Conservation (phyloP, 1,140 invertebrate species). For the Zaprionus ornatus region DNA sequence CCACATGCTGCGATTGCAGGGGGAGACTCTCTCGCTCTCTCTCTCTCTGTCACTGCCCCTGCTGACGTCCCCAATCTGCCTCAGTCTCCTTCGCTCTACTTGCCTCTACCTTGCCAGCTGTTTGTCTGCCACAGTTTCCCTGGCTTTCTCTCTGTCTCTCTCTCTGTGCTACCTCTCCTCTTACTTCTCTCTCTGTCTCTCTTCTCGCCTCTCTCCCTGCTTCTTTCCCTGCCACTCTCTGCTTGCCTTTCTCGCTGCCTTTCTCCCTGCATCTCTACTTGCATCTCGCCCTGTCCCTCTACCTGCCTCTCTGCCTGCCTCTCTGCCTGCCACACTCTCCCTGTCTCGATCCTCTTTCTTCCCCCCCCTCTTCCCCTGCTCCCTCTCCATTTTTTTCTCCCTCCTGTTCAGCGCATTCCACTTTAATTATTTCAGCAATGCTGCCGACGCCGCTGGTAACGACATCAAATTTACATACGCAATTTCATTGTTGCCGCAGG, state of each 20-base stretch:
- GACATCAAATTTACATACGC: constrained; percentile 82
- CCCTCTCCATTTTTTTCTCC: constrained; percentile 1
- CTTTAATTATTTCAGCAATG: constrained; percentile 82
- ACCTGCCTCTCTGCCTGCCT: neutral
- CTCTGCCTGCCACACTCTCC: neutral
- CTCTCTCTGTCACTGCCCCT: neutral
- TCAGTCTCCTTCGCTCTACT: neutral
- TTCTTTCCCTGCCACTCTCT: neutral
- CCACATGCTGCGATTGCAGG: too few species aligned
- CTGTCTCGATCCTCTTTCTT: too few species aligned
- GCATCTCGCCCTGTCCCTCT: too few species aligned
- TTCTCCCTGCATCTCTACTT: constrained; percentile 27
- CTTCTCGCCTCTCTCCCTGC: constrained; percentile 28
- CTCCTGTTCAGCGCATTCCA: constrained; percentile 55
- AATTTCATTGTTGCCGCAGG: constrained; percentile 81
- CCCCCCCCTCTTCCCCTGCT: constrained; percentile 23
- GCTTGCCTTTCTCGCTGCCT: constrained; percentile 19
- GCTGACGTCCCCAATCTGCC: neutral
- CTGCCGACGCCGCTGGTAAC: constrained; percentile 69
- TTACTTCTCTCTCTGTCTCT: neutral
- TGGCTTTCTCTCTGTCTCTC: neutral
- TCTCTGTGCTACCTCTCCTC: too few species aligned
- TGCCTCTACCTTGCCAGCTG: neutral
- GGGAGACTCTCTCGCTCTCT: too few species aligned
- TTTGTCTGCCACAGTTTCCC: neutral